Base-by-base conservation (phyloP, 2,113 vertebrate species). In the Ardeotis arabs region DNA sequence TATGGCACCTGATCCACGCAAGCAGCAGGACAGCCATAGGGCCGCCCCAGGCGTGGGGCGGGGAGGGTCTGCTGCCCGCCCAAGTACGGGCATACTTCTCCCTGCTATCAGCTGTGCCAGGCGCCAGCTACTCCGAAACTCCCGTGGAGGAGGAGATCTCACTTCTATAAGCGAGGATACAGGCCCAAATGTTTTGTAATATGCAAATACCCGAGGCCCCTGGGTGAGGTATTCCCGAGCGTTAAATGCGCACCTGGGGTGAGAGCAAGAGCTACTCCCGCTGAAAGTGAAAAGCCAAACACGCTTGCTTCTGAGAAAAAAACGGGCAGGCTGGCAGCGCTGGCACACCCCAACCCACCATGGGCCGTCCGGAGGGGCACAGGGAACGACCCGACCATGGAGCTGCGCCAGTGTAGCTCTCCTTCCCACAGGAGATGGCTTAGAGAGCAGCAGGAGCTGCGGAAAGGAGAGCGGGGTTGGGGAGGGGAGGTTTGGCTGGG, bases 281-380 rank as follows among this genome's bases (percentile, higher is more conserved):
- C 39, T 75, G 25, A 67, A 84, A 87, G 77, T 0, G 1, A 66
- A 73, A 82, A 76, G 44, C 52, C 45, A 47, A 78, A 52, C 59
- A 52, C 0, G 0, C 31, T 44, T 44, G 41, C 41, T 44, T 60
- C 15, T 10, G 52, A 74, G 37, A 63, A 80, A n/a, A 41, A 49
- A 77, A 78, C 4, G 3, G 37, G 41, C 52, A 16, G 28, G 37
- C 45, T 77, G 76, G 41, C 47, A 62, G 33, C 1, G 2, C 47
- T 7, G 17, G 44, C 14, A 14, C 13, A 23, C n/a, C 47, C 19
- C 67, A 50, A 58, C 50, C 83, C 58, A 47, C 45, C 1, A 0
- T 2, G 12, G 68, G 33, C 69, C 0, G 0, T 53, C 29, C 7
- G 16, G 44, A 78, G 45, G 58, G 6, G 19, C 37, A 2, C 0